Conservation (phyloP, 2,888 invertebrate species). For the Clistopyga incitator region DNA sequence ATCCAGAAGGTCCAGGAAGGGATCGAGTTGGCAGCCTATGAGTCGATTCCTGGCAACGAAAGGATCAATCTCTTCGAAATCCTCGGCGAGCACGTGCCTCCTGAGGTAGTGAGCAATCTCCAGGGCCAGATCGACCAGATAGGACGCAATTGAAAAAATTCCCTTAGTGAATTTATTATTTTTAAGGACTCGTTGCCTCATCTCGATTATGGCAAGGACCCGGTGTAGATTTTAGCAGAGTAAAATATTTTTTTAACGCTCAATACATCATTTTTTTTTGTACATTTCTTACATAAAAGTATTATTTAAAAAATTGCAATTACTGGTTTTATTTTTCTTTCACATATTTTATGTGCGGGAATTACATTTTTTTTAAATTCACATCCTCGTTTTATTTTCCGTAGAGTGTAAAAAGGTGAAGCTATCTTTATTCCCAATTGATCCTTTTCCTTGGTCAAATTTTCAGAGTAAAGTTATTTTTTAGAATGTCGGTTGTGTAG, state of each 20-base stretch:
- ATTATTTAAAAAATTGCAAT: not conserved
- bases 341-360: no score
- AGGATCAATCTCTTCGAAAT: constrained; percentile 93
- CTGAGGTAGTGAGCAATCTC: constrained; percentile 94
- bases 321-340: not conserved
- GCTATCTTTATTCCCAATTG: no score
- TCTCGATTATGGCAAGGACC: not conserved
- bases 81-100: constrained; percentile 93
- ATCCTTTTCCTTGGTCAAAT: no score
- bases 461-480: no score
- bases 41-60: constrained; percentile 94
- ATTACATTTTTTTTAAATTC: no score
- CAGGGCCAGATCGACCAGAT: constrained; percentile 94
- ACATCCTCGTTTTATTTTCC: no score
- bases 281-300: constrained; percentile 44
- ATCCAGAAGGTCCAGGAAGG: constrained; percentile 95
- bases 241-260: constrained; percentile 36
- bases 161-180: constrained; percentile 1
- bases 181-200: constrained; percentile 9
- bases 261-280: constrained; percentile 7
- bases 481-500: not conserved
- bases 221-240: constrained; percentile 25
- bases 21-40: constrained; percentile 93
- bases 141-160: constrained; percentile 86
- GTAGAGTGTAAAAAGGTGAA: no score